Evolutionary conservation across 2,113 vertebrate species (phyloP).

Genomic region (Kobus ellipsiprymnus): DNA sequence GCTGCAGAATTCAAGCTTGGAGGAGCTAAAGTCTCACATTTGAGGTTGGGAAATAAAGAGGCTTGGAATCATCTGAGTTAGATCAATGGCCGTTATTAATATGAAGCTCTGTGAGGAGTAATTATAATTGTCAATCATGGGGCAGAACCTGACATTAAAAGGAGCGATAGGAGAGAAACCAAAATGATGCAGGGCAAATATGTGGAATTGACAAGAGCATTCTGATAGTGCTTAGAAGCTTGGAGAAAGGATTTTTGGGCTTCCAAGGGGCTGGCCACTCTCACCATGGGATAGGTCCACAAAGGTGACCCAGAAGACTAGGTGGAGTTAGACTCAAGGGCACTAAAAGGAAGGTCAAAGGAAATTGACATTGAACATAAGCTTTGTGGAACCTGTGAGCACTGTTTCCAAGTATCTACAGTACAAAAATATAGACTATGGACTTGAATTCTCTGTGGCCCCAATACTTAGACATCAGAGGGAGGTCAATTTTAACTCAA

Average conservation of each 20-base stretch:
- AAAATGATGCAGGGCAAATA: neutral
- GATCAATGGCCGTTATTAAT: slow-evolving; percentile 58
- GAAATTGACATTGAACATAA: neutral
- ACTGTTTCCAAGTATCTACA: neutral
- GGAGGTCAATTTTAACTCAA: neutral
- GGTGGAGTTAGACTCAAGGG: neutral
- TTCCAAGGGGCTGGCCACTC: neutral
- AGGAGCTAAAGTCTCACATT: neutral
- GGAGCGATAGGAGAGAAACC: neutral
- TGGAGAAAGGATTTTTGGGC: neutral
- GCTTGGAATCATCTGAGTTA: neutral
- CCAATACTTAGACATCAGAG: neutral
- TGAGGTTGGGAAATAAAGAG: slow-evolving; percentile 18
- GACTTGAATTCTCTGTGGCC: neutral
- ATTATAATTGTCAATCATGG: slow-evolving; percentile 55
- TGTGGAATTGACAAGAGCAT: neutral
- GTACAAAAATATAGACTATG: neutral
- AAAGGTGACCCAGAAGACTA: neutral
- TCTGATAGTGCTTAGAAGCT: neutral
- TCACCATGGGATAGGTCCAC: neutral
- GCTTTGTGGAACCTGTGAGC: neutral
- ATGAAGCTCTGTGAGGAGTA: slow-evolving; percentile 34
- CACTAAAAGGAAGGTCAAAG: neutral
- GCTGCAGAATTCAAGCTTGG: neutral
- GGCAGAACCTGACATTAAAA: slow-evolving; percentile 24